Percentiles rank a stretch among this genome's conserved stretches.
Conservation (phyloP, 1,140 invertebrate species). For the Pseudomyrmex concolor region DNA sequence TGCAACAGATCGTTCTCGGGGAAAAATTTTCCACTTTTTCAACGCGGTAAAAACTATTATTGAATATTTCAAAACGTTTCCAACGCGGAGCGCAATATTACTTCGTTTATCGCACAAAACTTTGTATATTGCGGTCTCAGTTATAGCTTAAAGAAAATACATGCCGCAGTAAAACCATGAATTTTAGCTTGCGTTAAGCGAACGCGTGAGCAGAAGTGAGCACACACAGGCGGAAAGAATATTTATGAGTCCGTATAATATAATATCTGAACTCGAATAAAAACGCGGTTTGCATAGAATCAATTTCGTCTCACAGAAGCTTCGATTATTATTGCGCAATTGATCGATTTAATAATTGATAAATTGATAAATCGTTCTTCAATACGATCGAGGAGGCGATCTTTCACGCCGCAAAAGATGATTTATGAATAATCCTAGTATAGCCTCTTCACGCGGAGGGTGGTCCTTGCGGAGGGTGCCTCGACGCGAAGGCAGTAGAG, state of each 20-base stretch:
- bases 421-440: constrained; percentile 42
- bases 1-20: too few species aligned
- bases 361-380: constrained; percentile 68
- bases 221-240: constrained; percentile 8
- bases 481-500: constrained; percentile 14
- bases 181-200: constrained; percentile 25
- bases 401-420: constrained; percentile 36
- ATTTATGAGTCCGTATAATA: constrained; percentile 65
- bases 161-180: constrained; percentile 3
- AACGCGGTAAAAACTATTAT: background rate
- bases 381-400: constrained; percentile 29
- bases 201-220: background rate
- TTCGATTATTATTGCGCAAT: constrained; percentile 62
- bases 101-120: background rate
- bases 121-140: background rate
- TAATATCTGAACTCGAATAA: constrained; percentile 47
- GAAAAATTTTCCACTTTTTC: background rate
- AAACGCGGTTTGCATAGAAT: constrained; percentile 54
- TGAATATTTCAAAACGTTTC: background rate
- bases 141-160: background rate
- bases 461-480: constrained; percentile 21
- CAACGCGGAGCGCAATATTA: background rate
- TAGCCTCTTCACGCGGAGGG: constrained; percentile 2
- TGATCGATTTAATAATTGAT: constrained; percentile 59
- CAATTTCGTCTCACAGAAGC: constrained; percentile 50